Conservation (phyloP, 53 echinoderm and acorn worm genomes). For the Echinarachnius parma region DNA sequence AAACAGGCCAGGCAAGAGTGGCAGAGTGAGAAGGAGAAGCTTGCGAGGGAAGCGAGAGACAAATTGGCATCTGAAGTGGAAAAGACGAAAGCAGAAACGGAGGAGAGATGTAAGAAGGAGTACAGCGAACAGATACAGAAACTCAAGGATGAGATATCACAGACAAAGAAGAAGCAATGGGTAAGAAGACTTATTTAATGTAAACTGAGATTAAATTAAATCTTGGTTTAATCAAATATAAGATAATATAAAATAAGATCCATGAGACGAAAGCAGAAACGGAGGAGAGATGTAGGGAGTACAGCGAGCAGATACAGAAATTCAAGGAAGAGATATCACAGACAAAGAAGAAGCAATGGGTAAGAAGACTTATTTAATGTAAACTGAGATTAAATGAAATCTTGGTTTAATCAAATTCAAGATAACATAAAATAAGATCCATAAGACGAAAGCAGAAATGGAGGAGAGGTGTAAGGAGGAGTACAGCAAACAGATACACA, state of each 20-base stretch:
- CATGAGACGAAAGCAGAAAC: too few species aligned
- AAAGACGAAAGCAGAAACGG: conserved; percentile 44
- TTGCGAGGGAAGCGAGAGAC: conserved; percentile 50
- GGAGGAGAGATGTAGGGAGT: conserved; percentile 30
- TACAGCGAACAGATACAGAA: conserved; percentile 43
- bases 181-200: too few species aligned
- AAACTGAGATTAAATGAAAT: too few species aligned
- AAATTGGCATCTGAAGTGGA: conserved; percentile 47
- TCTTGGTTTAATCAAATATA: too few species aligned
- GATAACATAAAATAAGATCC: too few species aligned
- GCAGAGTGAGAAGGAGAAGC: conserved; percentile 73
- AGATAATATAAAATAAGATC: too few species aligned
- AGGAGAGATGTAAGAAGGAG: conserved; percentile 34
- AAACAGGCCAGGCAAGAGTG: conserved; percentile 73
- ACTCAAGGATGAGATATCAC: conserved; percentile 76
- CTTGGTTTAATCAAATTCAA: too few species aligned
- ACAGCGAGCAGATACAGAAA: conserved; percentile 44
- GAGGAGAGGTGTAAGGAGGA: conserved; percentile 35
- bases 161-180: conserved; percentile 99
- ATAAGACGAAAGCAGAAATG: conserved; percentile 52
- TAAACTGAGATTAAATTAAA: too few species aligned
- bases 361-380: too few species aligned
- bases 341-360: conserved; percentile 99
- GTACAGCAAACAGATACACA: conserved; percentile 30
- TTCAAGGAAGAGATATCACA: conserved; percentile 78